These are phyloP conservation scores for Eulemur rubriventer DNA, from an alignment of 2,797 vertebrate species.

Conservation along the genomic window DNA sequence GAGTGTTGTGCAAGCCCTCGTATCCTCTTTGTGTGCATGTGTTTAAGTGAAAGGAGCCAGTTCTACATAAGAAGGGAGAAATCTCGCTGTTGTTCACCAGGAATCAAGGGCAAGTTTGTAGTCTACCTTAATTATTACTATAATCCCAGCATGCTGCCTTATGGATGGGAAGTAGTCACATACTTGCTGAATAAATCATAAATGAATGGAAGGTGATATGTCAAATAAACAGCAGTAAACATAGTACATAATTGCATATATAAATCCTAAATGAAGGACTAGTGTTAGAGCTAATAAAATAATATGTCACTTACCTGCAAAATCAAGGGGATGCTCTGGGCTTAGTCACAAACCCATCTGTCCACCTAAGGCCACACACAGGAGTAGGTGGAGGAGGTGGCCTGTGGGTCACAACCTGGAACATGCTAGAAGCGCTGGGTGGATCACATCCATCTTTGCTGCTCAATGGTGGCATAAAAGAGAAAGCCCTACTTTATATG, in stretches of 20 bases:
- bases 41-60: neutral
- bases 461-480: no score
- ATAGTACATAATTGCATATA: neutral
- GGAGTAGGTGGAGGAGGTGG: neutral
- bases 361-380: neutral
- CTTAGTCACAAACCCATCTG: neutral
- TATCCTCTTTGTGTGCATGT: neutral
- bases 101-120: neutral
- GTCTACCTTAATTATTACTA: neutral
- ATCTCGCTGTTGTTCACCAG: neutral
- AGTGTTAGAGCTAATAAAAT: neutral
- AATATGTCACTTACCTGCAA: neutral
- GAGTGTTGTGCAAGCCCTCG: neutral
- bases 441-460: no score
- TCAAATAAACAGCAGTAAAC: neutral
- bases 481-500: neutral
- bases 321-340: neutral
- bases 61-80: neutral
- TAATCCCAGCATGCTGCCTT: neutral
- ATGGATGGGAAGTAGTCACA: neutral
- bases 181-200: neutral
- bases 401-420: neutral
- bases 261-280: neutral
- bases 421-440: neutral
- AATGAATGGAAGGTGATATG: neutral